These are phyloP conservation scores for Chaetodon trifascialis DNA, from an alignment of 2,113 vertebrate species.

Conservation along the genomic window DNA sequence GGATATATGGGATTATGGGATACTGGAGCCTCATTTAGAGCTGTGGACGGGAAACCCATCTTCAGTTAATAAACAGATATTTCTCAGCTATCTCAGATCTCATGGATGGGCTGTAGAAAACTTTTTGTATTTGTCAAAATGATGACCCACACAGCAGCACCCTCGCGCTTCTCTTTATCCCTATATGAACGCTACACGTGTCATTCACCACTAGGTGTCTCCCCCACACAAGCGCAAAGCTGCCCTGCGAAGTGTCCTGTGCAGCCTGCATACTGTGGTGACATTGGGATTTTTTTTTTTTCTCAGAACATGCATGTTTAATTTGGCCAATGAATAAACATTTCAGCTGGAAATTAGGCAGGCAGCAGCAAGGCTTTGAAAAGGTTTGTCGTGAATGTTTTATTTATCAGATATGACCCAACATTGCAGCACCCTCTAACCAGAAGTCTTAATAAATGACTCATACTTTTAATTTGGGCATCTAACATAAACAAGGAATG, in stretches of 20 bases:
- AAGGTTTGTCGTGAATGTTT: constrained; percentile 69
- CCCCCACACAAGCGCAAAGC: constrained; percentile 70
- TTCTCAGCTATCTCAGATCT: background rate
- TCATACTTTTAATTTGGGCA: constrained; percentile 62
- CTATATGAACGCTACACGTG: background rate
- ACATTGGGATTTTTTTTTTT: constrained; percentile 26
- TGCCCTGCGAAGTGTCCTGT: background rate
- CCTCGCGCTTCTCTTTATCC: no score
- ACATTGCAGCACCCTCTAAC: constrained; percentile 42
- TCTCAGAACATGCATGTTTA: constrained; percentile 62
- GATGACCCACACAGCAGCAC: background rate
- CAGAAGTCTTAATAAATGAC: constrained; percentile 55
- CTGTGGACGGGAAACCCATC: background rate
- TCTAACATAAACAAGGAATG: constrained; percentile 38
- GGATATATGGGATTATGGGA: no score
- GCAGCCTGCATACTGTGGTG: constrained; percentile 1
- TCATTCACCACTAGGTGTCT: constrained; percentile 74
- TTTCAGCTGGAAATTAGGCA: constrained; percentile 66
- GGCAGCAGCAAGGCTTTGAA: constrained; percentile 62
- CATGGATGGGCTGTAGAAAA: background rate
- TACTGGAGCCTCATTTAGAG: background rate
- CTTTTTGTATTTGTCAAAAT: background rate
- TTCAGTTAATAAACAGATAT: background rate
- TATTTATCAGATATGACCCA: constrained; percentile 70
- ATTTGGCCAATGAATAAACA: constrained; percentile 75